Base-by-base conservation (phyloP, 2,797 vertebrate species). In the Oreochromis grahami region DNA sequence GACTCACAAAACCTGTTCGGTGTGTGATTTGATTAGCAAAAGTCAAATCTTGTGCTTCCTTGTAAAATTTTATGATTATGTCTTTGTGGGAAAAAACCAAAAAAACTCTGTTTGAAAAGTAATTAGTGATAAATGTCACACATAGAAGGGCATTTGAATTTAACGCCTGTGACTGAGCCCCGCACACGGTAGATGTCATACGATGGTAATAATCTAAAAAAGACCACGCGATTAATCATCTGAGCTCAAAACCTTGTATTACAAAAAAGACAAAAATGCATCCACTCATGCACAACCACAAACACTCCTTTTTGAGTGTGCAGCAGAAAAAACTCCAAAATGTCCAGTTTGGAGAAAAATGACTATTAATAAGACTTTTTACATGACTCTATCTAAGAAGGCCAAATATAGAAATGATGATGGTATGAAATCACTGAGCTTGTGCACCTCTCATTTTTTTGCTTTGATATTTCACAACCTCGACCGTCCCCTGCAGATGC, bases 241-340 rank as follows among this genome's bases (percentile, higher is more conserved):
- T 12, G 41, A 79, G 41, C 56, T 36, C 3, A 79, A 86, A 85
- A 50, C 51, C 83, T 77, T 78, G 8, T 63, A 77, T 72, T 87
- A 84, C 74, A 87, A 79, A 80, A 91, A 90, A 7, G 2, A 90
- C 9, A 72, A 72, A 48, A 48, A 48, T 43, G 8, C 9, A 17
- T 77, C 55, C 12, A 38, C 10, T 78, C 43, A 24, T 81, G 50
- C 86, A 76, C 63, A 48, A 77, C 65, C 36, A 9, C 50, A 68
- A 70, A 9, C 6, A 0, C 9, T 36, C 26, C 7, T 72, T 72
- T 19, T 48, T 48, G 8, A 50, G 10, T 50, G 9, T 17, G 21
- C 55, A 34, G 45, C 82, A 63, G 72, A 52, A 56, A 5, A 63
- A 36, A 2, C 26, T 74, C 26, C 68, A 48, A 74, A 74, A 74